Base-by-base conservation (phyloP, 2,797 vertebrate genomes). In the Paedocypris micromegethes region DNA sequence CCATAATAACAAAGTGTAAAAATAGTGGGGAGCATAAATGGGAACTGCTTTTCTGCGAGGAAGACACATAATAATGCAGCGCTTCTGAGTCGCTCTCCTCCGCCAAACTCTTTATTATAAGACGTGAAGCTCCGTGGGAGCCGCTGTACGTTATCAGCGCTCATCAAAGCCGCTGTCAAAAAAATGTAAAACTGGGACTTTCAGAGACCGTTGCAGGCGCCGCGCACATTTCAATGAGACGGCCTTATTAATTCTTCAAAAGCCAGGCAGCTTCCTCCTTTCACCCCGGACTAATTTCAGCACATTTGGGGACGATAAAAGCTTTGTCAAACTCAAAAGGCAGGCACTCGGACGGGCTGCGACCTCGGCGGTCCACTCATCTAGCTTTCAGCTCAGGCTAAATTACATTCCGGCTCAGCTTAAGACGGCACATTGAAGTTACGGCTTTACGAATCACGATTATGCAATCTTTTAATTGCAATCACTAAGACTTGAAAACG, bases 231-330 rank as follows among this genome's bases (percentile, higher is more conserved):
- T 78, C 83, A 78, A 90, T 86, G 81, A 84, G 77, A 71, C 71
- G 77, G 74, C 54, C 78, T 80, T 88, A 90, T 87, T 86, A 91
- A 90, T 90, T 86, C 87, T 86, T 88, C 83, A 88, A 86, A 86
- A 78, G 83, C 75, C 68, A 82, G 76, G 70, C n/a, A 52, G 72
- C 41, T 75, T 82, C 83, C 79, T 51, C 65, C 39, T 58, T 70
- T 72, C 81, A 78, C 81, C 81, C 77, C 62, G 78, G 82, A 87
- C 85, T 86, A 86, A 88, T 88, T 88, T 84, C 83, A 84, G 79
- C 84, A 81, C 84, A 81, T 87, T 89, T 86, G 88, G 80, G 78
- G 80, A 82, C 80, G 83, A 85, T 87, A 86, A 84, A 85, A 84
- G 82, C 82, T 78, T 75, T 75, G 75, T 69, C 77, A 75, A 72